Conservation (phyloP, 2,797 vertebrate genomes). For the Sylvia borin region DNA sequence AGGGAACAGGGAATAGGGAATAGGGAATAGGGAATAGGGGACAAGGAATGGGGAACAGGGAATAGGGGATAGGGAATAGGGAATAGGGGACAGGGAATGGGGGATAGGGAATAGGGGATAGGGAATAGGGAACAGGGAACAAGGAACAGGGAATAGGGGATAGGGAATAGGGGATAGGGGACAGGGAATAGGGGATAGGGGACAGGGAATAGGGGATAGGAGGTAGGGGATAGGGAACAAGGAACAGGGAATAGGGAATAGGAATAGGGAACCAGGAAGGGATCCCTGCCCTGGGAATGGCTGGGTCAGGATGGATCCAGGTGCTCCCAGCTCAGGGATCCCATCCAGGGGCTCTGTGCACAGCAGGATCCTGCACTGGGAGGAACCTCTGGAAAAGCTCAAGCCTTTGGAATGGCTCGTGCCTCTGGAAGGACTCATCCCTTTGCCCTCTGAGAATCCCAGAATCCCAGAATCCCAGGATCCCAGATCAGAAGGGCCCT, state of each 20-base stretch:
- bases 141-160: too few relatives aligned
- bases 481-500: neutral
- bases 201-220: neutral
- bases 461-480: neutral
- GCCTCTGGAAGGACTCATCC: neutral
- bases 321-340: neutral
- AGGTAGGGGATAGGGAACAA: neutral
- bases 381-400: neutral
- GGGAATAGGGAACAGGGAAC: neutral
- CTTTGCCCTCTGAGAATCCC: neutral
- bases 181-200: too few relatives aligned
- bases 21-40: neutral
- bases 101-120: fast-evolving
- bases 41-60: neutral
- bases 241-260: neutral
- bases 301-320: fast-evolving
- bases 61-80: neutral
- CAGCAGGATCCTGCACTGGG: fast-evolving
- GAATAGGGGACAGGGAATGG: too few relatives aligned
- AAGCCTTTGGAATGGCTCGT: neutral
- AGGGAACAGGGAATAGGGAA: too few relatives aligned
- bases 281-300: fast-evolving
- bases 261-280: neutral
- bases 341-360: neutral
- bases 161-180: neutral